Evolutionary conservation across 2,113 vertebrate genomes (phyloP), one percentile per base, ranked within the genome.

Genomic region (Pteruthius melanotis): DNA sequence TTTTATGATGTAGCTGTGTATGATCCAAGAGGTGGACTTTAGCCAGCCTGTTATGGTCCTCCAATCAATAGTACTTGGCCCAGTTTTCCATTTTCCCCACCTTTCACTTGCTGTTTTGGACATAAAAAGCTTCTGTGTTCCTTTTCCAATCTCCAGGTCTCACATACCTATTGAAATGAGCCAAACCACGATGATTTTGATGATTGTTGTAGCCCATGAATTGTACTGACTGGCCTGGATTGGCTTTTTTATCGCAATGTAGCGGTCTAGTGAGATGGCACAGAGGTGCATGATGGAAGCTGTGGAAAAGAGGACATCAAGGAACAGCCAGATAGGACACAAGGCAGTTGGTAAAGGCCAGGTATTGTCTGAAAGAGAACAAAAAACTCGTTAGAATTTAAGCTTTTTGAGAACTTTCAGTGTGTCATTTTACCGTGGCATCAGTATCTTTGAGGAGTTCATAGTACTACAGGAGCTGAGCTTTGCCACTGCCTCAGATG

Each of bases 281-380:
- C 99, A 99, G 74, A 99, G 98, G 81, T 99, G 99, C 99, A 99
- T 99, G 96, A 99, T 99, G 93, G 99, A 99, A 40, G 99, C 99
- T 10, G 99, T 99, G 84, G 99, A 99, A 96, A 99, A 99, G 91
- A 99, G 98, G 94, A 99, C 99, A 5, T 99, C 99, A n/a, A 99
- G 98, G 96, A 99, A 99, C 94, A 99, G 97, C 99, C 99, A 99
- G 91, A 99, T 98, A 9, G 99, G 99, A 87, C 99, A 99, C 76
- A 99, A 97, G 83, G 98, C 98, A 33, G 98, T 97, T 28, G 99
- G 99, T 74, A 99, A 97, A 92, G 99, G 99, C 99, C 99, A 99
- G n/a, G 68, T 95, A 17, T 98, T 98, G 95, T 99, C 99, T 99
- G 97, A 96, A 98, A 98, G 72, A 97, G 70, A 97, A 78, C 59